Evolutionary conservation across 2,888 invertebrate genomes (phyloP), one percentile per base, ranked within the genome.

Genomic region (Drosophila antonietae): DNA sequence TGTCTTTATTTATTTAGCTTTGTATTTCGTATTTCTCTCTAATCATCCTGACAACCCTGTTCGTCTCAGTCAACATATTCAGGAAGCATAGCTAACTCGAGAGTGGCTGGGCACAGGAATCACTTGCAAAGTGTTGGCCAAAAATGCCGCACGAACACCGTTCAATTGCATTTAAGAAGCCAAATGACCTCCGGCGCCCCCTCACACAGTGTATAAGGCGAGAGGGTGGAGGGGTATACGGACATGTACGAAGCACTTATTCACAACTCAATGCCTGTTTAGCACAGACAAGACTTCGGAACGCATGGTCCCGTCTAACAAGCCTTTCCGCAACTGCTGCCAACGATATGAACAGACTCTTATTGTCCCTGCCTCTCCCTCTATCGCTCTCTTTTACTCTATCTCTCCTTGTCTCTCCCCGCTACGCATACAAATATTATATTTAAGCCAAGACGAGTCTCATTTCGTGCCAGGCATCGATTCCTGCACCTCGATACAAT

Each of bases 121-220:
- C 88, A 89, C 88, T 90, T 82, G 88, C 71, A 73, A 83, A 89
- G 90, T 90, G 88, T 90, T 89, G 80, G 75, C 75, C 60, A 76
- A 88, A 88, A 88, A 87, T 76, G 75, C 77, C 81, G 69, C 80
- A 74, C 80, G 78, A 88, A 83, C 87, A 83, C 85, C 75, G 88
- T 78, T 75, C 83, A 81, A 87, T 81, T 83, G 81, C 83, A 83
- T 87, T 90, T 80, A 90, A 91, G 90, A 88, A 90, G 90, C 90
- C 78, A 90, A 88, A 88, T 90, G 90, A 90, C 91, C 90, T 79
- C 60, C 62, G 87, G 91, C 81, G 61, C 73, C 63, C 67, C 52
- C 18, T 61, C 39, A 53, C 63, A 37, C 31, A 57, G 52, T 44
- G 57, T 9, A 20, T 37, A 15, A 41, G 28, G 41, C 56, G 39